Evolutionary conservation across 1,140 invertebrate genomes (phyloP).

Genomic region (Lucilia sericata): DNA sequence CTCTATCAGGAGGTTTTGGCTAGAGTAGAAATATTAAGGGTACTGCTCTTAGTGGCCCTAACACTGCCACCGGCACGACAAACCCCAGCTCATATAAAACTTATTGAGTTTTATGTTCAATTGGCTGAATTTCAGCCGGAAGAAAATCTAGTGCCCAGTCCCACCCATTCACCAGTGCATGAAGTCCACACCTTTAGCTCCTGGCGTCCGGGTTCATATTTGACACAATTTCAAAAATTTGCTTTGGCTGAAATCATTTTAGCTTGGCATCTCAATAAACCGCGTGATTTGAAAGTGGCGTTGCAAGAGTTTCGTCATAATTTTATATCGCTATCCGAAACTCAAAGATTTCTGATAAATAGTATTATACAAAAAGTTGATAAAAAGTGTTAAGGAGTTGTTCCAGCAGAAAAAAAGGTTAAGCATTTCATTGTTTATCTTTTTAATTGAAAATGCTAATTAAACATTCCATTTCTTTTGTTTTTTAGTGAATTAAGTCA

Average conservation of each 20-base stretch:
- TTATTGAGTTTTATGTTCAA: slow-evolving; percentile 62
- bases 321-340: slow-evolving; percentile 50
- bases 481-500: no score
- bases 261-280: slow-evolving; percentile 59
- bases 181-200: slow-evolving; percentile 43
- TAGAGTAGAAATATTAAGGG: slow-evolving; percentile 58
- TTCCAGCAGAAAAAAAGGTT: not conserved
- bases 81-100: slow-evolving; percentile 65
- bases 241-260: slow-evolving; percentile 58
- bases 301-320: slow-evolving; percentile 54
- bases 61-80: slow-evolving; percentile 63
- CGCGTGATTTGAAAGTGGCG: slow-evolving; percentile 58
- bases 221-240: slow-evolving; percentile 57
- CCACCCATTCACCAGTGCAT: not conserved
- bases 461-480: no score
- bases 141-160: slow-evolving; percentile 15
- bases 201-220: slow-evolving; percentile 55
- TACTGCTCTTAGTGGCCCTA: slow-evolving; percentile 59
- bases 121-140: slow-evolving; percentile 55
- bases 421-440: not conserved
- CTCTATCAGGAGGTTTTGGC: slow-evolving; percentile 58
- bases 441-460: not conserved
- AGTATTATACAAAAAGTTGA: slow-evolving; percentile 44
- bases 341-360: slow-evolving; percentile 36
- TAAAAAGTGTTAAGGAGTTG: slow-evolving; percentile 35